A percentile compares a stretch with the other conserved stretches of the same genome.
Evolutionary conservation across 2,888 invertebrate genomes (phyloP).

Genomic region (Tinea pellionella): DNA sequence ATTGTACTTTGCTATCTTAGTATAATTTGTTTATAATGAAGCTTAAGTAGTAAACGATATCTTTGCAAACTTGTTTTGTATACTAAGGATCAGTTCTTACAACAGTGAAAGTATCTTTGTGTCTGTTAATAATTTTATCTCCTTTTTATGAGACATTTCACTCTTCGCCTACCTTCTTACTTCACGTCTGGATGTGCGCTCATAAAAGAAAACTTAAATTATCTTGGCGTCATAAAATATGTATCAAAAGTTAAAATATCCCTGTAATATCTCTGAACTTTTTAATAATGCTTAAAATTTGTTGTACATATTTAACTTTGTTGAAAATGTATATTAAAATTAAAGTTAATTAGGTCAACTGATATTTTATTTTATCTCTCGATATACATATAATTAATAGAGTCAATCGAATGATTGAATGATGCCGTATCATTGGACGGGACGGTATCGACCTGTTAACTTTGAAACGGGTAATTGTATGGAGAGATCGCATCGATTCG

Average conservation of each 20-base stretch:
- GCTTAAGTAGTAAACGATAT: neutral
- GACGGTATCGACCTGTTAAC: neutral
- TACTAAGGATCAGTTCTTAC: neutral
- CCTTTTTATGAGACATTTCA: neutral
- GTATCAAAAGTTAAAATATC: slow-evolving; percentile 1
- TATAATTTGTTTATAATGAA: neutral
- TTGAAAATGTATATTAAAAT: neutral
- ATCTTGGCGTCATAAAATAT: slow-evolving; percentile 3
- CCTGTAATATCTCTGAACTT: neutral
- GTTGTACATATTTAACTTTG: neutral
- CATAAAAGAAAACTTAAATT: slow-evolving; percentile 1
- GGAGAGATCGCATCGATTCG: neutral
- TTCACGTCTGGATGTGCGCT: neutral
- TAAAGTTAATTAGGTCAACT: neutral
- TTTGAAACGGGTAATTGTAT: neutral
- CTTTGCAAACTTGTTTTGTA: neutral
- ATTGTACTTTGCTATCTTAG: neutral
- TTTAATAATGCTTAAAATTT: neutral
- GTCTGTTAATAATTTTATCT: slow-evolving; percentile 2
- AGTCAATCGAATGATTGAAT: neutral
- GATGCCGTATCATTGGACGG: neutral
- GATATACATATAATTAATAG: neutral
- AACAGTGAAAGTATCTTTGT: neutral
- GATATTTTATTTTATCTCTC: neutral
- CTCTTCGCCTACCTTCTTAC: slow-evolving; percentile 1